These are phyloP conservation scores for Cricetomys ansorgei DNA, from an alignment of 2,113 vertebrate species.

Conservation along the genomic window DNA sequence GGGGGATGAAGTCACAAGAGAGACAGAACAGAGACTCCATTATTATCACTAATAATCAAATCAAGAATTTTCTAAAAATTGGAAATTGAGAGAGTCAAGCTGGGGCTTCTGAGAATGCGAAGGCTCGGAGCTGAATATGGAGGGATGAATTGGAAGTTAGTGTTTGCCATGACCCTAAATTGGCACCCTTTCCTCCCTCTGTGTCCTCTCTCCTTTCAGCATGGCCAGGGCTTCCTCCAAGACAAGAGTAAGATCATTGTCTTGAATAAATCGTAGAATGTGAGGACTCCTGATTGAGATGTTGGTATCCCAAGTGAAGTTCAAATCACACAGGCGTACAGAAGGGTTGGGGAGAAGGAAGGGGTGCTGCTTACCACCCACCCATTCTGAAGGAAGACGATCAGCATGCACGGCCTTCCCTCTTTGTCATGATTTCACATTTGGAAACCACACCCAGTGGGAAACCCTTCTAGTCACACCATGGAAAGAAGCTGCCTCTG, in stretches of 20 bases:
- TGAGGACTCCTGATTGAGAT: not conserved
- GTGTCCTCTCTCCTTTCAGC: not conserved
- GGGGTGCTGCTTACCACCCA: fast-evolving
- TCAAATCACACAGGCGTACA: not conserved
- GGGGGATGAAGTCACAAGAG: not conserved
- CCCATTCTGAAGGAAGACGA: not conserved
- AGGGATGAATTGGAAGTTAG: not conserved
- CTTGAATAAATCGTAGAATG: not conserved
- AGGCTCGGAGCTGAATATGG: not conserved
- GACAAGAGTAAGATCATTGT: not conserved
- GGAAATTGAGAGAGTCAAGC: not conserved
- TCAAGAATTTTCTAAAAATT: not conserved
- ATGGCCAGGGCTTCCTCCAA: not conserved
- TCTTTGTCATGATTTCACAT: fast-evolving
- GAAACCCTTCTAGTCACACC: not conserved
- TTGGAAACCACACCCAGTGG: no score
- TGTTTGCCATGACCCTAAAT: not conserved
- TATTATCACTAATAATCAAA: not conserved
- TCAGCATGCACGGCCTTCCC: fast-evolving
- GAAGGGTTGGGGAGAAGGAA: no score
- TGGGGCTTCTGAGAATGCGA: not conserved
- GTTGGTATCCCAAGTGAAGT: not conserved
- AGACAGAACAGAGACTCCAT: not conserved
- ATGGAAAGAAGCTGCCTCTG: not conserved
- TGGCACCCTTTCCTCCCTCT: not conserved